These are phyloP conservation scores for Sphinx pinastri DNA, from an alignment of 2,888 invertebrate genomes.

Conservation along the genomic window DNA sequence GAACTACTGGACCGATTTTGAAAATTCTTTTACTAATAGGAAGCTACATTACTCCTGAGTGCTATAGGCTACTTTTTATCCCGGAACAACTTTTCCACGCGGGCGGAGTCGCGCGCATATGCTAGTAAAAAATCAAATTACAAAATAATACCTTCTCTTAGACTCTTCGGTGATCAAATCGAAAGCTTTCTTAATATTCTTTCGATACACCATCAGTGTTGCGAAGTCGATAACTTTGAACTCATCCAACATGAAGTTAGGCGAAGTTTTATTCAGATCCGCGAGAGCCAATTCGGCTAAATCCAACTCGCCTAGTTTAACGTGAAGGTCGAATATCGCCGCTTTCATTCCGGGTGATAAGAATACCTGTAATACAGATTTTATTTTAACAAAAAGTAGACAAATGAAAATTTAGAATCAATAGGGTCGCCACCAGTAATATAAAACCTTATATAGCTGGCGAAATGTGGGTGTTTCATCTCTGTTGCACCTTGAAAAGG, in stretches of 20 bases:
- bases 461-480: too few species aligned
- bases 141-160: slow-evolving; percentile 57
- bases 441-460: too few species aligned
- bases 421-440: too few species aligned
- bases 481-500: too few species aligned
- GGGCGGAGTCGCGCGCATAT: too few species aligned
- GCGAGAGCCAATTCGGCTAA: slow-evolving; percentile 79
- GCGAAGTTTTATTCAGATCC: slow-evolving; percentile 77
- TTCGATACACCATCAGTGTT: slow-evolving; percentile 80
- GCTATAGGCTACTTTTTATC: too few species aligned
- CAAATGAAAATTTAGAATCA: not conserved
- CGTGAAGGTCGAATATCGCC: slow-evolving; percentile 84
- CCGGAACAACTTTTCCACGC: too few species aligned
- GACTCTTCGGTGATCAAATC: slow-evolving; percentile 79
- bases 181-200: slow-evolving; percentile 70
- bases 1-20: too few species aligned
- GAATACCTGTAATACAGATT: slow-evolving; percentile 63
- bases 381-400: not conserved
- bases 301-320: slow-evolving; percentile 81
- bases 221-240: slow-evolving; percentile 87
- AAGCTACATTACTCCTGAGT: too few species aligned
- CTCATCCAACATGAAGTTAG: slow-evolving; percentile 85
- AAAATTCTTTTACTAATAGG: too few species aligned
- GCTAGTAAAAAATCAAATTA: not conserved
- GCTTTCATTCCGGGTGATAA: slow-evolving; percentile 87